These are phyloP conservation scores for Lasioglossum albipes DNA, from an alignment of 1,140 invertebrate genomes.

Conservation along the genomic window DNA sequence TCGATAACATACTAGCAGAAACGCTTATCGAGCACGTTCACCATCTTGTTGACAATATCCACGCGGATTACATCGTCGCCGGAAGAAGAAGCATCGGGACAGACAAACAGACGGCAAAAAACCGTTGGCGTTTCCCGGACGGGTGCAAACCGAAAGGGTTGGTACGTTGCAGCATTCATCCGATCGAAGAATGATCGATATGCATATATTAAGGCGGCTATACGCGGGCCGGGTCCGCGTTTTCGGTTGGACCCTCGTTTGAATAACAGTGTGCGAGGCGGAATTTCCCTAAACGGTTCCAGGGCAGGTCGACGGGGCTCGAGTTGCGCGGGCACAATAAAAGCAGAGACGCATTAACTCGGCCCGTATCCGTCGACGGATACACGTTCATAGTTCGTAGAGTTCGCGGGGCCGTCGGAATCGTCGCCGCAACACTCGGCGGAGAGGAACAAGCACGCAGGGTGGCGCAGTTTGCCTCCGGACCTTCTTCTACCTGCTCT, in stretches of 20 bases:
- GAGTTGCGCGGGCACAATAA: constrained; percentile 75
- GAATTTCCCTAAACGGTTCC: constrained; percentile 78
- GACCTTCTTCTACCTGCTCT: constrained; percentile 75
- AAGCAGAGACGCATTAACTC: constrained; percentile 77
- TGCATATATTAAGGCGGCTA: constrained; percentile 68
- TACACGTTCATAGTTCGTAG: neutral
- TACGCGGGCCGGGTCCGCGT: constrained; percentile 37
- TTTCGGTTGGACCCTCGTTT: constrained; percentile 77
- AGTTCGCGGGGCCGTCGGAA: neutral
- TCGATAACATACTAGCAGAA: too few relatives aligned
- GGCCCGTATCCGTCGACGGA: constrained; percentile 45
- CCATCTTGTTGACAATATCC: neutral
- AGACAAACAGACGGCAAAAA: constrained; percentile 45
- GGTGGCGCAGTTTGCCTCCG: constrained; percentile 46
- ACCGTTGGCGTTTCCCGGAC: constrained; percentile 64
- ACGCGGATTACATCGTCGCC: neutral
- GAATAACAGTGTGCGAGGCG: constrained; percentile 76
- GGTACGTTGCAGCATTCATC: constrained; percentile 67
- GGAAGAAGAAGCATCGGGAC: neutral
- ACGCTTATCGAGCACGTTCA: too few relatives aligned
- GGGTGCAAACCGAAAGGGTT: constrained; percentile 52
- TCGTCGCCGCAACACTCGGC: constrained; percentile 14
- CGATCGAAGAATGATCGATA: constrained; percentile 74
- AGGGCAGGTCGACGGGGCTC: constrained; percentile 66
- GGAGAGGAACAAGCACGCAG: constrained; percentile 4